Conservation (phyloP, 2,888 invertebrate genomes). For the Acleris sparsana region DNA sequence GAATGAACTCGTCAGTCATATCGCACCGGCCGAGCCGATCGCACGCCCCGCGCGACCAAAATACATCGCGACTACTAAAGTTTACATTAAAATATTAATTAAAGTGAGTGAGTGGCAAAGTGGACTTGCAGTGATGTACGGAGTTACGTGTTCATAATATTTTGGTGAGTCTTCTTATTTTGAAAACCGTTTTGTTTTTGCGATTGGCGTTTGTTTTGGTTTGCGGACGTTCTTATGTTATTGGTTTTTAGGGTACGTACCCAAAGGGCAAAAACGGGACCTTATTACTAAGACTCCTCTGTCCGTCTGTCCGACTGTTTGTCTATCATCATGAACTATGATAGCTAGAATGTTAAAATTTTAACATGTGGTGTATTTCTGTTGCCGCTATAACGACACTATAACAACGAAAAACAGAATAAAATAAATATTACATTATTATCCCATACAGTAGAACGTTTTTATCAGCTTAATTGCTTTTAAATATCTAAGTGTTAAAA, state of each 20-base stretch:
- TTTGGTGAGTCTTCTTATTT: conserved; percentile 49
- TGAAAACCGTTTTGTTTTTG: conserved; percentile 20
- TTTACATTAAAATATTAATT: conserved; percentile 38
- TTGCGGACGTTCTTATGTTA: neutral
- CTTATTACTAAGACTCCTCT: too few species aligned
- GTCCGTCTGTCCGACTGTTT: too few species aligned
- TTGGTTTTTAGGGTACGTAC: too few species aligned
- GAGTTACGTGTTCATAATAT: conserved; percentile 43
- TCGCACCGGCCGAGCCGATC: conserved; percentile 22
- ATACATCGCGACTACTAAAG: conserved; percentile 15
- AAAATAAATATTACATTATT: too few species aligned
- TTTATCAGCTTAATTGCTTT: neutral
- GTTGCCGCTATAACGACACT: too few species aligned
- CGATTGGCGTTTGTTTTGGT: conserved; percentile 9
- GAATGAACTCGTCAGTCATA: conserved; percentile 17
- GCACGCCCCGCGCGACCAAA: conserved; percentile 3
- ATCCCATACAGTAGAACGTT: too few species aligned
- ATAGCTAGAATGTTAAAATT: too few species aligned
- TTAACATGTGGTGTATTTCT: too few species aligned
- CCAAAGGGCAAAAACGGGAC: too few species aligned
- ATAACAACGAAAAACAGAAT: too few species aligned
- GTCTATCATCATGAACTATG: too few species aligned
- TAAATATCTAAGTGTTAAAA: too few species aligned
- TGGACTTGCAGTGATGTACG: conserved; percentile 54
- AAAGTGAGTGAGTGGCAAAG: conserved; percentile 56